Percentiles rank a stretch among this genome's conserved stretches.
Conservation (phyloP, 2,888 invertebrate species). For the Ceramica pisi region DNA sequence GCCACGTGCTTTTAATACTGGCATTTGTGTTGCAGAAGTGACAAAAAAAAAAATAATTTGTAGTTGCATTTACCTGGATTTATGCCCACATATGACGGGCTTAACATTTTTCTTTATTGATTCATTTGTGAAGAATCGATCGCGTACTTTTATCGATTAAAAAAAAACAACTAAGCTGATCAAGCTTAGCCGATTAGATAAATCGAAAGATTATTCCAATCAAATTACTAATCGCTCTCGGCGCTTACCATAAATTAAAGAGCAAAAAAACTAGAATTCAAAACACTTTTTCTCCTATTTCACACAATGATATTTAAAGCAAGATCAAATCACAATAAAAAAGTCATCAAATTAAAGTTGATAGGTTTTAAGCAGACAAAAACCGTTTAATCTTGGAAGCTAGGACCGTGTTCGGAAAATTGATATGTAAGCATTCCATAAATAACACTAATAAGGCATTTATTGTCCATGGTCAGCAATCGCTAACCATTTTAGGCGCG, state of each 20-base stretch:
- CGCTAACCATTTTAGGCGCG: slow-evolving; percentile 47
- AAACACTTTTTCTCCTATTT: slow-evolving; percentile 14
- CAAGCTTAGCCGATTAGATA: slow-evolving; percentile 10
- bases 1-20: slow-evolving; percentile 73
- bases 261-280: slow-evolving; percentile 10
- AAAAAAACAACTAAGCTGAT: slow-evolving; percentile 12
- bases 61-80: slow-evolving; percentile 24
- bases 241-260: slow-evolving; percentile 15
- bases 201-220: slow-evolving; percentile 16
- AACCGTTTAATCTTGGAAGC: slow-evolving; percentile 49
- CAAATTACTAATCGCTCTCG: slow-evolving; percentile 4
- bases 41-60: slow-evolving; percentile 46
- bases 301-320: slow-evolving; percentile 16
- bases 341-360: slow-evolving; percentile 41
- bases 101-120: background rate
- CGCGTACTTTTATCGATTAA: background rate
- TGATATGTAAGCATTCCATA: slow-evolving; percentile 44
- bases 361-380: slow-evolving; percentile 43
- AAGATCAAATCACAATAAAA: slow-evolving; percentile 40
- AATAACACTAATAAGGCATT: slow-evolving; percentile 61
- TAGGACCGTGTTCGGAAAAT: slow-evolving; percentile 27
- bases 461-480: slow-evolving; percentile 53
- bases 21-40: slow-evolving; percentile 41
- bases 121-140: background rate
- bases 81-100: background rate